Percentiles rank a stretch among this genome's conserved stretches.
phyloP scores from a whole-genome alignment of 2,888 invertebrate genomes.

The Antheraea assamensis region DNA sequence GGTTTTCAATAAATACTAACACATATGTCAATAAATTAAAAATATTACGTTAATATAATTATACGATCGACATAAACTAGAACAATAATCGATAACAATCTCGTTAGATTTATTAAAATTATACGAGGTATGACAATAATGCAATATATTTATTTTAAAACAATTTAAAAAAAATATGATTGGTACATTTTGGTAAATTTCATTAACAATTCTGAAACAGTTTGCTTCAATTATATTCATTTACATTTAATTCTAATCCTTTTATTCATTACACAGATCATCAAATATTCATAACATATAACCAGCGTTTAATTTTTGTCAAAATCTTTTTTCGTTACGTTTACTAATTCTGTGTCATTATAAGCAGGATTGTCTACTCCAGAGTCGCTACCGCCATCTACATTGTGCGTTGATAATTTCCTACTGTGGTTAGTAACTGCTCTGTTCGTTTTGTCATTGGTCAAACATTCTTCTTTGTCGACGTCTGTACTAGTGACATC shows the following conservation, averaged over 20 bases:
- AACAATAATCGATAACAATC: neutral
- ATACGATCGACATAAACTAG: neutral
- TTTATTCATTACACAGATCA: slow-evolving; percentile 29
- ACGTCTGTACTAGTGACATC: slow-evolving; percentile 57
- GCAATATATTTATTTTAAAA: neutral
- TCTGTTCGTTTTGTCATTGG: slow-evolving; percentile 30
- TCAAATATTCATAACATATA: slow-evolving; percentile 38
- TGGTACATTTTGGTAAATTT: neutral
- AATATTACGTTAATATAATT: neutral
- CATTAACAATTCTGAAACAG: neutral
- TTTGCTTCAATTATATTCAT: neutral
- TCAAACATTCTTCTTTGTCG: slow-evolving; percentile 34
- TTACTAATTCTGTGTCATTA: slow-evolving; percentile 56
- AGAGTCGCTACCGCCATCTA: slow-evolving; percentile 75
- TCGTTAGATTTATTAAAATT: neutral
- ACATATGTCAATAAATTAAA: neutral
- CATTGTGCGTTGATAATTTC: slow-evolving; percentile 55
- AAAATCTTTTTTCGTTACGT: slow-evolving; percentile 50
- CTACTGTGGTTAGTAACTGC: slow-evolving; percentile 35
- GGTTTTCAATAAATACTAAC: no score
- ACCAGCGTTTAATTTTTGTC: slow-evolving; percentile 41
- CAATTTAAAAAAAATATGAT: neutral
- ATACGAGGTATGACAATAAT: neutral
- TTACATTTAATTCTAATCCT: slow-evolving; percentile 28
- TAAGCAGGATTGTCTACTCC: slow-evolving; percentile 75